These are phyloP conservation scores for Lucifuga dentata DNA, from an alignment of 2,113 vertebrate species.

Conservation along the genomic window DNA sequence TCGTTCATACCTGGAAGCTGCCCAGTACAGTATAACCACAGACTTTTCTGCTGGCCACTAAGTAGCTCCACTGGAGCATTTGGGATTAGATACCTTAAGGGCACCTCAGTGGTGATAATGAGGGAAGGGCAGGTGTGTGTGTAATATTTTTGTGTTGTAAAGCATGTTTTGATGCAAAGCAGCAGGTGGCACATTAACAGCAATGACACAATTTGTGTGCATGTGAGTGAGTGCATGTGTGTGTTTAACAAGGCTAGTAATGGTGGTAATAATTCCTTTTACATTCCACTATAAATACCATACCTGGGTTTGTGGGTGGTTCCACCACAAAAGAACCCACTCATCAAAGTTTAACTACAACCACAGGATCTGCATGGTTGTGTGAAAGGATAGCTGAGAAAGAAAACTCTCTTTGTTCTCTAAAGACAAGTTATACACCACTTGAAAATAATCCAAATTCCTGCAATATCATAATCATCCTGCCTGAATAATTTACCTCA, in stretches of 20 bases:
- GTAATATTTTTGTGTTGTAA: too few species aligned
- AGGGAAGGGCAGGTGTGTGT: too few species aligned
- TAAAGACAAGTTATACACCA: neutral
- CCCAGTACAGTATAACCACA: too few species aligned
- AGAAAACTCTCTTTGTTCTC: neutral
- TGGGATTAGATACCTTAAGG: too few species aligned
- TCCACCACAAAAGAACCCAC: neutral
- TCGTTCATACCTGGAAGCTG: too few species aligned
- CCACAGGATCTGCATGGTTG: neutral
- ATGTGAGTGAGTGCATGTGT: neutral
- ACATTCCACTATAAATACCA: neutral
- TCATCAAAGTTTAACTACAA: neutral
- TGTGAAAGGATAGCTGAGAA: neutral
- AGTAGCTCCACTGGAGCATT: too few species aligned
- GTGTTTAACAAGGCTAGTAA: slow-evolving; percentile 9
- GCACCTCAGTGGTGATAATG: too few species aligned
- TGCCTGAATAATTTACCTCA: neutral
- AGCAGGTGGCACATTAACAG: slow-evolving; percentile 52
- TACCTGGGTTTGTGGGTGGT: slow-evolving; percentile 18
- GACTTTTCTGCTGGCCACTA: too few species aligned
- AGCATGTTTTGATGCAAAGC: slow-evolving; percentile 48
- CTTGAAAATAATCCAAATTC: neutral
- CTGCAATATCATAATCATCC: neutral
- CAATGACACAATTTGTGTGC: slow-evolving; percentile 10
- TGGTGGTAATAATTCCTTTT: too few species aligned